Percentiles rank a stretch among this genome's conserved stretches.
Conservation (phyloP, 2,797 vertebrate species). For the Glyptemys insculpta region DNA sequence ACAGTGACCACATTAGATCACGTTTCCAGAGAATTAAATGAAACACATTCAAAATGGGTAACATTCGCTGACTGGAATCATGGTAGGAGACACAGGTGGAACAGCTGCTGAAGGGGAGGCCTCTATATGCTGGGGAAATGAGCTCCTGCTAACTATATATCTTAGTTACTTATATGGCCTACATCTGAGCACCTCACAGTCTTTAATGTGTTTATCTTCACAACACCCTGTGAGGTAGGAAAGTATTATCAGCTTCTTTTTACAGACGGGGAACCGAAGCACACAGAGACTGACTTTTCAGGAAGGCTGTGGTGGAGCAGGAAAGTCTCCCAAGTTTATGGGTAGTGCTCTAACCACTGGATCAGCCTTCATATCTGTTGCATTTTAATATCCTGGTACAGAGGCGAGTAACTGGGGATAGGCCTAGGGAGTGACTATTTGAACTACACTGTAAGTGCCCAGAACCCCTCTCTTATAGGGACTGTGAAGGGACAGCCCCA, state of each 20-base stretch:
- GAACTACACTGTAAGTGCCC: neutral
- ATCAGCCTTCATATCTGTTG: neutral
- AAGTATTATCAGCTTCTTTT: neutral
- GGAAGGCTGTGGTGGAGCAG: neutral
- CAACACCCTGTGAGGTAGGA: neutral
- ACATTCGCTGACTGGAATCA: neutral
- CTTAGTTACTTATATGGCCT: neutral
- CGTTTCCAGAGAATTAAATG: neutral
- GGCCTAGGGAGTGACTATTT: neutral
- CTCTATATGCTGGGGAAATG: neutral
- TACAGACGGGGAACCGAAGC: neutral
- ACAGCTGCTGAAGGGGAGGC: neutral
- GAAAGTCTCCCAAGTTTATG: neutral
- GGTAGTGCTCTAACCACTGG: neutral
- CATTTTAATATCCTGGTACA: neutral
- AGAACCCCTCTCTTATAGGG: neutral
- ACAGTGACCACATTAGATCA: neutral
- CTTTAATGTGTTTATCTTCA: neutral
- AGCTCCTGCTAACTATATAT: neutral
- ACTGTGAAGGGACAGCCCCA: fast-evolving
- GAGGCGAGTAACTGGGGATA: neutral
- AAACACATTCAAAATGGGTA: neutral
- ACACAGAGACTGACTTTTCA: neutral
- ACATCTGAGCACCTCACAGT: neutral
- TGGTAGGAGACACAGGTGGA: neutral